These are phyloP conservation scores for Platycheirus albimanus DNA, from an alignment of 2,888 invertebrate species.

Conservation along the genomic window DNA sequence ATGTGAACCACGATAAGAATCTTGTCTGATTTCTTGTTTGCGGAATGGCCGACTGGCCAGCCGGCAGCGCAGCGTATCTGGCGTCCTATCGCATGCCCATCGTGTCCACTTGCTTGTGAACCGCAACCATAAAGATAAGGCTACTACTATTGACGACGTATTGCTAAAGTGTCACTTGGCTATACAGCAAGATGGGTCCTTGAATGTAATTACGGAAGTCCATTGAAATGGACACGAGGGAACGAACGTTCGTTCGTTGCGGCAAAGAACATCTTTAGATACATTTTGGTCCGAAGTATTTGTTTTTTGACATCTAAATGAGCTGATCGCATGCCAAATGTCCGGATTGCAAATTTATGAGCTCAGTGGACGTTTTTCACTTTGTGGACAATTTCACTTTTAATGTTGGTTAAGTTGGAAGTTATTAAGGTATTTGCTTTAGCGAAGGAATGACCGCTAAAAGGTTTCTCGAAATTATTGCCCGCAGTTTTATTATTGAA, in stretches of 20 bases:
- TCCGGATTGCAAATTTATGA: conserved; percentile 52
- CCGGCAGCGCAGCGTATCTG: too few species aligned
- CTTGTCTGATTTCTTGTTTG: conserved; percentile 66
- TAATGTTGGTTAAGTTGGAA: conserved; percentile 4
- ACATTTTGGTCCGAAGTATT: conserved; percentile 31
- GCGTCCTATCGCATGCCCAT: conserved; percentile 55
- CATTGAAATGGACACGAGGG: conserved; percentile 35
- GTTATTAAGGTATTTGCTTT: neutral
- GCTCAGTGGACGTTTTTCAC: conserved; percentile 36
- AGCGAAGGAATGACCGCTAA: conserved; percentile 49
- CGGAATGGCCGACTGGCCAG: too few species aligned
- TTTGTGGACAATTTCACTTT: conserved; percentile 50
- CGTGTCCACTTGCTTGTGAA: conserved; percentile 66
- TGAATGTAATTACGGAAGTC: conserved; percentile 66
- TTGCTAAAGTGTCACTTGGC: conserved; percentile 52
- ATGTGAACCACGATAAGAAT: conserved; percentile 59
- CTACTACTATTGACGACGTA: conserved; percentile 37
- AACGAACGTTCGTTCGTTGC: conserved; percentile 8
- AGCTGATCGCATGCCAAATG: conserved; percentile 68
- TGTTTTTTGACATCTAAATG: conserved; percentile 65
- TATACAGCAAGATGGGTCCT: conserved; percentile 46
- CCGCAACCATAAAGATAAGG: conserved; percentile 64
- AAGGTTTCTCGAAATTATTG: conserved; percentile 54
- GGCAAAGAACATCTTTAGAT: conserved; percentile 3
- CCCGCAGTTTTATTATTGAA: conserved; percentile 26